A percentile compares a stretch with the other conserved stretches of the same genome.
phyloP scores from a whole-genome alignment of 2,888 invertebrate species.

The Zhuqinia jingwanae region DNA sequence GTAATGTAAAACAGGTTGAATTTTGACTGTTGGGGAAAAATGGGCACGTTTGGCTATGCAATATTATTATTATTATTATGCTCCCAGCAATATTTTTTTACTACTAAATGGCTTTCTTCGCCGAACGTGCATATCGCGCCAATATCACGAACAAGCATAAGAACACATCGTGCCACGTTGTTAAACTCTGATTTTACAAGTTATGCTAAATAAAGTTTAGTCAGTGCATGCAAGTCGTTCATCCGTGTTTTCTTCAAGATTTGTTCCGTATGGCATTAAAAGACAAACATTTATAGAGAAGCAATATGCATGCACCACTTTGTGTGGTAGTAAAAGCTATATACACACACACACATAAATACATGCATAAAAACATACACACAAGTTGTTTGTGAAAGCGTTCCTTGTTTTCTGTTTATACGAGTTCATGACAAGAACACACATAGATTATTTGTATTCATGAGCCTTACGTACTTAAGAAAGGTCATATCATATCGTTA shows the following conservation, averaged over 20 bases:
- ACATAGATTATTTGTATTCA: conserved; percentile 39
- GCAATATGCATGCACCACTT: no score
- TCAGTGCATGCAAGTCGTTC: conserved; percentile 47
- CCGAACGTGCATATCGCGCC: neutral
- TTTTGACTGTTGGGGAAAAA: neutral
- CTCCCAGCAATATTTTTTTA: no score
- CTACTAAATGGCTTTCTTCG: neutral
- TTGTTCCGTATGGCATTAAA: conserved; percentile 28
- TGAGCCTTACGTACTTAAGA: conserved; percentile 34
- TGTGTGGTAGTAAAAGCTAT: no score
- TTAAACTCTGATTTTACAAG: conserved; percentile 46
- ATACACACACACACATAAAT: no score
- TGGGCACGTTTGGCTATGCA: no score
- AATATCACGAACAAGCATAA: neutral
- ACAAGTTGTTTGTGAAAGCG: conserved; percentile 10
- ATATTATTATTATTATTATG: no score
- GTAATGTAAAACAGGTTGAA: conserved; percentile 33
- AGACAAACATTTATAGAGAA: neutral
- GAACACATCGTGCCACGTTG: conserved; percentile 21
- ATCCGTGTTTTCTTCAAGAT: conserved; percentile 37
- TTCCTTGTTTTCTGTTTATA: conserved; percentile 30
- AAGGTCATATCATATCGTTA: conserved; percentile 49
- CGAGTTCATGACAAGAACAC: conserved; percentile 40
- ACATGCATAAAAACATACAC: no score
- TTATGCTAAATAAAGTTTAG: conserved; percentile 57